A percentile compares a stretch with the other conserved stretches of the same genome.
Evolutionary conservation across 2,113 vertebrate genomes (phyloP).

Genomic region (Promerops cafer): DNA sequence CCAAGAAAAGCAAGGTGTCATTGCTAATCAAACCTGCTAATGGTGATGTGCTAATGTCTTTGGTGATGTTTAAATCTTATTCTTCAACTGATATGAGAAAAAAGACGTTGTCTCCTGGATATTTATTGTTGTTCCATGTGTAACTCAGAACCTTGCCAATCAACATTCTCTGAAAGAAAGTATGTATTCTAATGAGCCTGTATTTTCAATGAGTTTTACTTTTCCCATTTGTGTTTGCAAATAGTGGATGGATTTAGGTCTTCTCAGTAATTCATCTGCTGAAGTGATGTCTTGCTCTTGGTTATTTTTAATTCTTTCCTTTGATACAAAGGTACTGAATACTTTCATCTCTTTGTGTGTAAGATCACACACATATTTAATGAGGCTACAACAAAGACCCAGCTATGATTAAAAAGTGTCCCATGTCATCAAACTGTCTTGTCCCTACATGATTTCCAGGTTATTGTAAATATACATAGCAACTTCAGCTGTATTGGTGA

Average conservation of each 20-base stretch:
- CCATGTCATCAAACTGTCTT: background rate
- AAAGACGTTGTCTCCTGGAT: background rate
- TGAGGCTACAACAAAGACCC: background rate
- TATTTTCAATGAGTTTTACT: background rate
- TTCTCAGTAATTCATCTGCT: background rate
- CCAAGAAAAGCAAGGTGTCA: background rate
- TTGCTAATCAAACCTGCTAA: background rate
- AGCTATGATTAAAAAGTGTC: background rate
- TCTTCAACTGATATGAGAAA: background rate
- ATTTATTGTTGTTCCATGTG: background rate
- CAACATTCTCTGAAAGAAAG: background rate
- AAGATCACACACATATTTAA: constrained; percentile 25
- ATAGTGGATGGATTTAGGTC: background rate
- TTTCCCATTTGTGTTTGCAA: background rate
- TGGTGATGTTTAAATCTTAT: background rate
- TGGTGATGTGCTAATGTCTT: rapidly evolving
- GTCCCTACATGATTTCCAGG: background rate
- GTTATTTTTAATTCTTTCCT: constrained; percentile 36
- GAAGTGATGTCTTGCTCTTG: background rate
- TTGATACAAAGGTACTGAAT: background rate
- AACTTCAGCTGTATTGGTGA: background rate
- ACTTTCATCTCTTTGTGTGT: constrained; percentile 14
- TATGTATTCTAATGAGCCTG: background rate
- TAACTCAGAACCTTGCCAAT: background rate
- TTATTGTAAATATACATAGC: background rate